Conservation (phyloP, 2,888 invertebrate species). For the Plebejus argus region DNA sequence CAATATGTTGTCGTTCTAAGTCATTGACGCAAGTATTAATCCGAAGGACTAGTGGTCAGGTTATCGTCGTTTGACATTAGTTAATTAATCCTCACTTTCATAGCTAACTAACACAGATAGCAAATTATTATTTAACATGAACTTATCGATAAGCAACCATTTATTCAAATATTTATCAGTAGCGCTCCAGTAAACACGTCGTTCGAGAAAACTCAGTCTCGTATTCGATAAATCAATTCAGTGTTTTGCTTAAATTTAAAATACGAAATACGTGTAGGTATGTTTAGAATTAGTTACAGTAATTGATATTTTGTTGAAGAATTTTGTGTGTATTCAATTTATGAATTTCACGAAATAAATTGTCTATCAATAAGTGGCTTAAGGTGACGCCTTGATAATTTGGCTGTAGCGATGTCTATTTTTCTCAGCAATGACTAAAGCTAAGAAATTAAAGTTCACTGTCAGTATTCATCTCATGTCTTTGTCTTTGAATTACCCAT, state of each 20-base stretch:
- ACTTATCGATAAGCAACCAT: slow-evolving; percentile 35
- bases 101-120: slow-evolving; percentile 36
- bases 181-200: slow-evolving; percentile 34
- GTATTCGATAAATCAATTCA: background rate
- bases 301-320: background rate
- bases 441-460: too few relatives aligned
- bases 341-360: background rate
- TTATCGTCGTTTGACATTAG: slow-evolving; percentile 59
- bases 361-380: background rate
- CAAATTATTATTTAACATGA: slow-evolving; percentile 31
- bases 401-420: too few relatives aligned
- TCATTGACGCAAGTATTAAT: slow-evolving; percentile 64
- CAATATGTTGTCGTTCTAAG: slow-evolving; percentile 52
- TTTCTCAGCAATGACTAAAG: too few relatives aligned
- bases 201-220: background rate
- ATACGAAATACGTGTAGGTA: background rate
- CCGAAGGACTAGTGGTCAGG: slow-evolving; percentile 56
- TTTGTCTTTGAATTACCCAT: too few relatives aligned
- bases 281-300: background rate
- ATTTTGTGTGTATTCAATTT: background rate
- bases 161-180: slow-evolving; percentile 36
- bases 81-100: slow-evolving; percentile 56
- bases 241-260: background rate
- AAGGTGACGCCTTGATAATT: too few relatives aligned
- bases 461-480: too few relatives aligned